Percentiles rank a stretch among this genome's conserved stretches.
phyloP scores from a whole-genome alignment of 1,140 invertebrate species.

The Antheraea mylitta region DNA sequence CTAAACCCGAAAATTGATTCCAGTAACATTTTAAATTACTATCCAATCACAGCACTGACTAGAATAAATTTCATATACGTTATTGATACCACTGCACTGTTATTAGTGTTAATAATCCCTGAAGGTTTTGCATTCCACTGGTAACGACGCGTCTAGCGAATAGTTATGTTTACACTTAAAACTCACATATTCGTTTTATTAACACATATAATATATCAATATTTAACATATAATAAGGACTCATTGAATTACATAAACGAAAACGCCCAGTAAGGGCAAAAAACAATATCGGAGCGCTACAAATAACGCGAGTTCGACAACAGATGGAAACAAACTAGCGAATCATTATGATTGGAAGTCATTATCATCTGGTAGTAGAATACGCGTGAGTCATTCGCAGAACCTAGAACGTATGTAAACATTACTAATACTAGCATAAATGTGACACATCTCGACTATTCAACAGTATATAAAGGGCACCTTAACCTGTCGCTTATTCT shows the following conservation, averaged over 20 bases:
- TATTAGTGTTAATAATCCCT: conserved; percentile 38
- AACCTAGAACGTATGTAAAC: conserved; percentile 61
- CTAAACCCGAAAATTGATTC: conserved; percentile 51
- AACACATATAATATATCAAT: neutral
- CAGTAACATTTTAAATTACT: conserved; percentile 55
- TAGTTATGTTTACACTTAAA: conserved; percentile 45
- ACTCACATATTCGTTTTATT: conserved; percentile 17
- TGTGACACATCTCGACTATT: conserved; percentile 48
- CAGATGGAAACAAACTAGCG: conserved; percentile 46
- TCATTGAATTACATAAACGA: neutral
- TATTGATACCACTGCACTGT: conserved; percentile 32
- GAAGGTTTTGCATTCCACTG: conserved; percentile 45
- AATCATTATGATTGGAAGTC: conserved; percentile 33
- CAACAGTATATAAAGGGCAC: neutral
- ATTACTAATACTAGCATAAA: conserved; percentile 46
- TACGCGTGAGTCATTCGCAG: conserved; percentile 57
- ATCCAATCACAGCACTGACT: conserved; percentile 63
- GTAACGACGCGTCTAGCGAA: conserved; percentile 34
- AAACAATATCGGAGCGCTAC: conserved; percentile 17
- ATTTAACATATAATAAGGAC: neutral
- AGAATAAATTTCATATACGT: conserved; percentile 41
- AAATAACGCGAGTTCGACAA: conserved; percentile 36
- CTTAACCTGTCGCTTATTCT: neutral
- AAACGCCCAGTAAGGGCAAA: neutral
- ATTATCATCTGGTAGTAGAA: conserved; percentile 51